Conservation (phyloP, 2,113 vertebrate genomes). For the Oplegnathus fasciatus region DNA sequence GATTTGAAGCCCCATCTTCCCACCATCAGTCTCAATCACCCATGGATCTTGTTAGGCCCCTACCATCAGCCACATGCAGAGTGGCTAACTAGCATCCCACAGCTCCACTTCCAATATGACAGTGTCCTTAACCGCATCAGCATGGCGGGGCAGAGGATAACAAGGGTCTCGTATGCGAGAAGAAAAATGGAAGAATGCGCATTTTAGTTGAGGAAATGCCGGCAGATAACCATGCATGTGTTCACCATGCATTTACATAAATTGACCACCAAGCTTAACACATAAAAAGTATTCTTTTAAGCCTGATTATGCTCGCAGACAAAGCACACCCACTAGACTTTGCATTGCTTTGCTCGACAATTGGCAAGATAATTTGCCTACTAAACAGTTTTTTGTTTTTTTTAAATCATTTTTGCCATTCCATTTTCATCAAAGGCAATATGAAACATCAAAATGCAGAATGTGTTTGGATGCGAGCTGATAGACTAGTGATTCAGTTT, state of each 20-base stretch:
- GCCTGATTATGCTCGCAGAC: background rate
- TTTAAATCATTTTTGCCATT: background rate
- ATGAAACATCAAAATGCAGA: background rate
- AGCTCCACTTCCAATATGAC: conserved; percentile 46
- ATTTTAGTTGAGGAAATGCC: background rate
- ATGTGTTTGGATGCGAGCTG: background rate
- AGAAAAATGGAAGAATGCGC: background rate
- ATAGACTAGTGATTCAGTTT: no score
- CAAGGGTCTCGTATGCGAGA: background rate
- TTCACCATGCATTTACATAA: background rate
- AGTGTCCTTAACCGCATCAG: conserved; percentile 41
- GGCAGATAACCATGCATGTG: background rate
- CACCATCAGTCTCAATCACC: conserved; percentile 57
- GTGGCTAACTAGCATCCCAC: conserved; percentile 64
- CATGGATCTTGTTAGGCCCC: conserved; percentile 53
- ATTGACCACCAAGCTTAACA: background rate
- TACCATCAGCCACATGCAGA: conserved; percentile 44
- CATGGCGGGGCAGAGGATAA: conserved; percentile 4
- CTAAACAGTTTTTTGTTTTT: background rate
- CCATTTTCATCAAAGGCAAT: background rate
- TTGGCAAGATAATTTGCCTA: no score
- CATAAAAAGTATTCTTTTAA: background rate
- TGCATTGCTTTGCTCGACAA: background rate
- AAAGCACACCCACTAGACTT: background rate
- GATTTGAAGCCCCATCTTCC: conserved; percentile 50